Base-by-base conservation (phyloP, 2,888 invertebrate species). In the Drosophila pullipes region DNA sequence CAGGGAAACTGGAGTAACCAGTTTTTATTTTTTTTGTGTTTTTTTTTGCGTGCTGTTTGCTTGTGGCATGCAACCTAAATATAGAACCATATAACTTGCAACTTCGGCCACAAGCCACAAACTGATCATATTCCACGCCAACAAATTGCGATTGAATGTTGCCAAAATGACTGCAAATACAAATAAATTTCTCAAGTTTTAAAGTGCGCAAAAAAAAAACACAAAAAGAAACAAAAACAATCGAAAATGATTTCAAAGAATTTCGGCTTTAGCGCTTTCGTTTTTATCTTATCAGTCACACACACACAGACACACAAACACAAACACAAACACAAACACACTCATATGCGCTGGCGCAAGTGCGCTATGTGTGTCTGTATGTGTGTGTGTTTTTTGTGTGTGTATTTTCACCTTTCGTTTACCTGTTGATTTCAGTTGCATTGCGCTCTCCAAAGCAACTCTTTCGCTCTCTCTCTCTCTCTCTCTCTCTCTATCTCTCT, bases 1-100 rank as follows among this genome's bases (percentile, higher is more conserved):
- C 92, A 89, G 91, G 88, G 78, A 87, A 92, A 92, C 92, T 92
- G 92, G 92, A 91, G 91, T 91, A 92, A 92, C 92, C 91, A 92
- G 92, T 92, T 92, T 91, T 66, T 74, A 47, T 47, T 25, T 47
- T 47, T 82, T 77, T 74, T 71, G 76, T 71, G 76, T 16, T 25
- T 25, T 22, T 57, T 57, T 59, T 39, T 54, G 60, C 35, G 41
- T 35, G 50, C 50, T 35, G 57, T 47, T 30, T 57, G 55, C 33
- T 47, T 78, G 85, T 85, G 78, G 85, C 85, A 85, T 85, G 83
- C 88, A 90, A 85, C 91, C 91, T 91, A 91, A 92, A 91, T 91
- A 90, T 91, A 91, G 91, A 91, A 85, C 82, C 77, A 74, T 80
- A 74, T 64, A 76, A 61, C 68, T 64, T 55, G 50, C 67, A 60